Percentiles rank a stretch among this genome's conserved stretches.
Evolutionary conservation across 2,888 invertebrate genomes (phyloP).

Genomic region (Plagodis dolabraria): DNA sequence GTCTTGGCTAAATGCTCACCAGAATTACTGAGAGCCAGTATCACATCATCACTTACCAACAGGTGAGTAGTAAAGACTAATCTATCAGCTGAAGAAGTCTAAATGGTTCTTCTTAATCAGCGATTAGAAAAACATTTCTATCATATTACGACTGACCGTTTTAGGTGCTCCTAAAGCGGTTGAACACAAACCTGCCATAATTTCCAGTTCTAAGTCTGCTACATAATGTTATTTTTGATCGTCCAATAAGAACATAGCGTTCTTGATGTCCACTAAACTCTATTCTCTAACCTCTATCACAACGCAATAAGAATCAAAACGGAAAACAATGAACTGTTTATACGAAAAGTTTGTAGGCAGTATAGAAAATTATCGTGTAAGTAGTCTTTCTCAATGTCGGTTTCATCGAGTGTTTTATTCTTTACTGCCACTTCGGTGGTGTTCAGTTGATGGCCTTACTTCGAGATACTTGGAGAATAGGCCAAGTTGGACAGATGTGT

Average conservation of each 20-base stretch:
- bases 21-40: too few relatives aligned
- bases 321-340: conserved; percentile 35
- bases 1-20: too few relatives aligned
- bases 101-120: conserved; percentile 19
- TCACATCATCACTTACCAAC: too few relatives aligned
- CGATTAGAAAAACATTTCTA: conserved; percentile 22
- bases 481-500: conserved; percentile 38
- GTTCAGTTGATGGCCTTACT: conserved; percentile 46
- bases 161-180: conserved; percentile 46
- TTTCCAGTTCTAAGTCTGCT: conserved; percentile 58
- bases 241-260: conserved; percentile 64
- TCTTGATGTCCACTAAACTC: conserved; percentile 38
- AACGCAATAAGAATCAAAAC: conserved; percentile 38
- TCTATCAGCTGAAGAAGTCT: neutral
- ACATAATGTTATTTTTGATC: conserved; percentile 67
- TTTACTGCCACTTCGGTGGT: conserved; percentile 50
- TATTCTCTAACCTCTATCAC: conserved; percentile 39
- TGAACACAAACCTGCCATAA: conserved; percentile 60
- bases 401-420: conserved; percentile 58
- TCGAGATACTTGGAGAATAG: conserved; percentile 33
- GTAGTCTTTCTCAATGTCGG: conserved; percentile 55
- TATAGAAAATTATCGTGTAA: conserved; percentile 53
- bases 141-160: too few relatives aligned
- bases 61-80: too few relatives aligned
- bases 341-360: conserved; percentile 47